Evolutionary conservation across 2,113 vertebrate genomes (phyloP), one percentile per base, ranked within the genome.

Genomic region (Euleptes europaea): DNA sequence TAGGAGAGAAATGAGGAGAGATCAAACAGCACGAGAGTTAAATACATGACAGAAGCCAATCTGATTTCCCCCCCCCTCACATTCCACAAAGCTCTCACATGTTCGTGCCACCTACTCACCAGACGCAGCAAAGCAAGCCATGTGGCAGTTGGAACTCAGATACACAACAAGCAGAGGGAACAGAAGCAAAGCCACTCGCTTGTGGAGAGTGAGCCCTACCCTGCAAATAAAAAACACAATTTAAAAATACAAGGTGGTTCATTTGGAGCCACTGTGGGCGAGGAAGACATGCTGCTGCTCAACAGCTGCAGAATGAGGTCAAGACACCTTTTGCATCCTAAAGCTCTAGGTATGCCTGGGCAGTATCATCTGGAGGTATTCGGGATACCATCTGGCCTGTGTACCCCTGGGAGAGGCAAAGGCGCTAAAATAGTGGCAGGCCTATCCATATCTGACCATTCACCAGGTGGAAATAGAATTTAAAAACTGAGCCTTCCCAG

Each of bases 51-150:
- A 82, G 51, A 85, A 88, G 14, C 57, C 70, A 73, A 83, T 57
- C 40, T 33, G 47, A 63, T 66, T 91, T 86, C 70, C 87, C 19
- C 80, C 87, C 86, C 65, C 88, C 35, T 78, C 87, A 63, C 49
- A 23, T 88, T 90, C 82, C 82, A 44, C 40, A 23, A 38, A 67
- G 69, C 82, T 15, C 91, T 93, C 83, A 65, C 75, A 79, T 0
- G 82, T 57, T 83, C 84, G 83, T 57, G 35, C 88, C 89, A 87
- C 94, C 92, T 86, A 92, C 93, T 86, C 92, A 94, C 86, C 92
- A 94, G 91, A 86, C 91, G 94, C 84, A 88, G 44, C 70, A 69
- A 85, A 94, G 63, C 10, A 70, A 88, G 38, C 81, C 93, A 88
- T 89, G 90, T 90, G 90, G 44, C 77, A 90, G 82, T 57, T 65